These are phyloP conservation scores for Drosophila paranaensis DNA, from an alignment of 2,888 invertebrate species.

Conservation along the genomic window DNA sequence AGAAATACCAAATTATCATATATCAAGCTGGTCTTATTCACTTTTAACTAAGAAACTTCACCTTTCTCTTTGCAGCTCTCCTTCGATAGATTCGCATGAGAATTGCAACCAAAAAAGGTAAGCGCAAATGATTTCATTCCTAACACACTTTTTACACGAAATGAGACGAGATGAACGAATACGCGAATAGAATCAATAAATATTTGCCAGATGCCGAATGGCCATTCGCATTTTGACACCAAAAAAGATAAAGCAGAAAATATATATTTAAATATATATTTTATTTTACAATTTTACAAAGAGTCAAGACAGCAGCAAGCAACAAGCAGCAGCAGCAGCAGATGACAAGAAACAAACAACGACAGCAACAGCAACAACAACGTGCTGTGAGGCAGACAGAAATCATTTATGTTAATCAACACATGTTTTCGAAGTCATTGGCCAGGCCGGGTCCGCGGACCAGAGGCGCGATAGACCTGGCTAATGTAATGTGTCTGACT, in stretches of 20 bases:
- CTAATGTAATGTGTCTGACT: conserved; percentile 57
- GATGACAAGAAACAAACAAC: conserved; percentile 36
- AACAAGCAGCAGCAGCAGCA: conserved; percentile 24
- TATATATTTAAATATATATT: conserved; percentile 32
- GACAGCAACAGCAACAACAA: conserved; percentile 41
- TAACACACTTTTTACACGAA: conserved; percentile 35
- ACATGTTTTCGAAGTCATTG: conserved; percentile 76
- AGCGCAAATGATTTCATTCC: conserved; percentile 50
- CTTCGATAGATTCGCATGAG: conserved; percentile 60
- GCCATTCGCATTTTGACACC: conserved; percentile 68
- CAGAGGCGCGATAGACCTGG: conserved; percentile 43
- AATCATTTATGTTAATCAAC: conserved; percentile 81
- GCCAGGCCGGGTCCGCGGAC: conserved; percentile 51
- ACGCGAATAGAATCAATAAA: conserved; percentile 71
- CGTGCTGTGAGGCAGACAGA: conserved; percentile 59
- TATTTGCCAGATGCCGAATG: conserved; percentile 62
- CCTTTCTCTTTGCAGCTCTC: conserved; percentile 66
- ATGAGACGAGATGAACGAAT: conserved; percentile 45
- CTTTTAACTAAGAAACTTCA: conserved; percentile 17
- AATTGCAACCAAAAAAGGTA: conserved; percentile 71
- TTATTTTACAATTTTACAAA: conserved; percentile 46
- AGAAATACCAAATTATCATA: conserved; percentile 14
- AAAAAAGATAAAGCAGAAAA: conserved; percentile 39
- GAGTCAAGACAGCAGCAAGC: conserved; percentile 36
- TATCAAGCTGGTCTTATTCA: conserved; percentile 10